Conservation (phyloP, 23 tunicate species). For the Ciona savignyi region DNA sequence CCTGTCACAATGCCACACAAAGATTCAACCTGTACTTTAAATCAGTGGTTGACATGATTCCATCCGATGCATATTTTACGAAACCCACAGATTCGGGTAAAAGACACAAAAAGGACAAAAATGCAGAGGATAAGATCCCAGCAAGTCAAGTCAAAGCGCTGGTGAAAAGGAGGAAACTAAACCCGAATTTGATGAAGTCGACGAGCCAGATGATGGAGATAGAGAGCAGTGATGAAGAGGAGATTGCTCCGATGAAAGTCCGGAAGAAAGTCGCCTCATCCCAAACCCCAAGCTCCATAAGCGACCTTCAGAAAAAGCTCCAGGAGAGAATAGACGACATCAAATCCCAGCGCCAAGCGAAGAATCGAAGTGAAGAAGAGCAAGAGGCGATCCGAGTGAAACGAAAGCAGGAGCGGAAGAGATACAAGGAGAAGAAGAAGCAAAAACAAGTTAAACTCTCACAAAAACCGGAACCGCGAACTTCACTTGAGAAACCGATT, state of each 20-base stretch:
- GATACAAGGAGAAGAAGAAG: conserved; percentile 11
- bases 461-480: conserved; percentile 2
- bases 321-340: conserved; percentile 38
- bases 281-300: conserved; percentile 5
- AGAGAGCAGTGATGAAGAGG: conserved; percentile 1
- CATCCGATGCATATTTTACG: conserved; percentile 18
- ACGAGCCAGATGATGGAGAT: conserved; percentile 5
- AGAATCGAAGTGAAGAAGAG: too few relatives aligned
- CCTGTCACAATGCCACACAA: too few relatives aligned
- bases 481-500: conserved; percentile 1
- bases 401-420: conserved; percentile 4
- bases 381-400: conserved; percentile 20
- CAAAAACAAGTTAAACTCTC: conserved; percentile 9
- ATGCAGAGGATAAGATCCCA: background rate
- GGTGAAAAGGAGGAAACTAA: conserved; percentile 21
- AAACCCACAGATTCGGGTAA: too few relatives aligned
- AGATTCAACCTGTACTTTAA: conserved; percentile 48
- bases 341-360: conserved; percentile 17
- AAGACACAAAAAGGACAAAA: background rate
- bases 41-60: conserved; percentile 34
- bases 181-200: conserved; percentile 25
- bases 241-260: background rate
- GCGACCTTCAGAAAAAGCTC: conserved; percentile 14
- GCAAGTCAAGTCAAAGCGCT: background rate
- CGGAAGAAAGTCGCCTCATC: background rate